A percentile compares a stretch with the other conserved stretches of the same genome.
Conservation (phyloP, 2,113 vertebrate genomes). For the Murina feae region DNA sequence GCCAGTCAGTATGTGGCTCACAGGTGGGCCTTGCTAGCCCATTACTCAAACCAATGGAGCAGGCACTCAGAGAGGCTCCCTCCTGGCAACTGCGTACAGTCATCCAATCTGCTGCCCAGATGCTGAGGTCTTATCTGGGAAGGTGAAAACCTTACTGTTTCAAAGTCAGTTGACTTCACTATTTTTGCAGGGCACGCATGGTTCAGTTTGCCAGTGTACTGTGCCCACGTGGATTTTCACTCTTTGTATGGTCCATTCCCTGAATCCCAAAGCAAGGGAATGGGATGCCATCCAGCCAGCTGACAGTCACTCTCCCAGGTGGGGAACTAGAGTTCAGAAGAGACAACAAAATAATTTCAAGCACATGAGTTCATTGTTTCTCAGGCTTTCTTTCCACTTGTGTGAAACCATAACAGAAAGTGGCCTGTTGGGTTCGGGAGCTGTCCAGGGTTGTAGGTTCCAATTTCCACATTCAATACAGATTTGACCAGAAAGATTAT, state of each 20-base stretch:
- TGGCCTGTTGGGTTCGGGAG: neutral
- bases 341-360: neutral
- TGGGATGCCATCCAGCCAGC: neutral
- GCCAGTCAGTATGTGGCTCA: neutral
- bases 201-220: neutral
- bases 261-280: neutral
- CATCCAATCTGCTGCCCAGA: neutral
- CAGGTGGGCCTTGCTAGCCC: neutral
- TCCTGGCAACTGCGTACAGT: neutral
- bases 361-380: neutral
- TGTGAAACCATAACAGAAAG: neutral
- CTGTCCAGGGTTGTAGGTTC: neutral
- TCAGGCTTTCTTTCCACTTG: neutral
- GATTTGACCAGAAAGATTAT: neutral
- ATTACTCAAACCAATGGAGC: neutral
- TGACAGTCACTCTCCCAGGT: neutral
- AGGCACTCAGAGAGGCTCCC: neutral
- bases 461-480: neutral
- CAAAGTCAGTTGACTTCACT: neutral
- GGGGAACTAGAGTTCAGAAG: neutral
- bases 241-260: neutral
- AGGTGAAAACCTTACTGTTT: neutral
- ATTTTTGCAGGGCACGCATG: neutral
- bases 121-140: neutral
- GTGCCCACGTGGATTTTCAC: neutral